Evolutionary conservation across 1,140 invertebrate genomes (phyloP).

Genomic region (Papilio glaucus): DNA sequence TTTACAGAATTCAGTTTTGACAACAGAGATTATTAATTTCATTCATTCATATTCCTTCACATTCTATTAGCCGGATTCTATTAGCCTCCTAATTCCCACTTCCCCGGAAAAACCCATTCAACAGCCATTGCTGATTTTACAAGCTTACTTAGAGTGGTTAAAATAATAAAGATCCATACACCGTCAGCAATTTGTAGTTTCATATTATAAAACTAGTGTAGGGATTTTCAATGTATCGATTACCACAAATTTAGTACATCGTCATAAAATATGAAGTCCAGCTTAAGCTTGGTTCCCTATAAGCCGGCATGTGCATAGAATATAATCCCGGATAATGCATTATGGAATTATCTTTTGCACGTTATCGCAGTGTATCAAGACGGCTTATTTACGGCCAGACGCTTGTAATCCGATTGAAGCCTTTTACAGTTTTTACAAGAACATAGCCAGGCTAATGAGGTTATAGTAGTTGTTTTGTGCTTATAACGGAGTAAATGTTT

Average conservation of each 20-base stretch:
- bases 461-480: background rate
- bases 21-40: too few relatives aligned
- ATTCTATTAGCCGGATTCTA: too few relatives aligned
- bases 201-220: background rate
- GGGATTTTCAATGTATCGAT: background rate
- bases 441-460: background rate
- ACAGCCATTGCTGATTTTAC: too few relatives aligned
- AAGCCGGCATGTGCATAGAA: constrained; percentile 22
- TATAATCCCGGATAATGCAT: constrained; percentile 28
- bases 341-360: constrained; percentile 29
- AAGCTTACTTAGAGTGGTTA: too few relatives aligned
- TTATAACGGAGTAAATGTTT: too few relatives aligned
- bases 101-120: too few relatives aligned
- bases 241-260: constrained; percentile 2
- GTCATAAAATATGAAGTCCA: background rate
- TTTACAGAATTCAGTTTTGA: too few relatives aligned
- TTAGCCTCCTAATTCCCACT: too few relatives aligned
- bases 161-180: too few relatives aligned
- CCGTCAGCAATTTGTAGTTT: background rate
- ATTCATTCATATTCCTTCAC: too few relatives aligned
- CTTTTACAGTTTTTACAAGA: constrained; percentile 21
- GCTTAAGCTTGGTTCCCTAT: background rate
- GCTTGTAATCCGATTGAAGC: constrained; percentile 2
- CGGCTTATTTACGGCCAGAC: background rate
- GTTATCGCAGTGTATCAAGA: background rate